A percentile compares a stretch with the other conserved stretches of the same genome.
These are phyloP conservation scores for Nasonia vitripennis DNA, from an alignment of 1,140 invertebrate genomes.

Conservation along the genomic window DNA sequence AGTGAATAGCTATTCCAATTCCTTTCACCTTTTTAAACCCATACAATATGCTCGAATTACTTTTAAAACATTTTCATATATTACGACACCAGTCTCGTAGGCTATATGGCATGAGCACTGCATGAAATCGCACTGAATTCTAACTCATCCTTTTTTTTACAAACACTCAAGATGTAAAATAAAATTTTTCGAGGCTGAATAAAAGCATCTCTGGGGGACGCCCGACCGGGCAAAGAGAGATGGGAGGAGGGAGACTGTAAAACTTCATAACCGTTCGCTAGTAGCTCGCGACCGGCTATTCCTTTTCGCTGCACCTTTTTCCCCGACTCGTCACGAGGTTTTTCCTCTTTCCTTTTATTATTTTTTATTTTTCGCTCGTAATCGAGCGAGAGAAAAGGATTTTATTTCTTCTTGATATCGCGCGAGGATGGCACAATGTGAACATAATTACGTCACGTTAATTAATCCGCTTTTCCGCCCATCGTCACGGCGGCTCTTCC, in stretches of 20 bases:
- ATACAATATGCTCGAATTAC: conserved; percentile 2
- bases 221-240: neutral
- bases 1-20: neutral
- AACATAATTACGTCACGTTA: conserved; percentile 64
- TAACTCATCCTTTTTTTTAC: neutral
- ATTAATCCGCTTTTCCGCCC: conserved; percentile 58
- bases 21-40: neutral
- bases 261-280: conserved; percentile 43
- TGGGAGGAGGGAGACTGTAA: neutral
- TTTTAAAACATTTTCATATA: conserved; percentile 15
- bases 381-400: neutral
- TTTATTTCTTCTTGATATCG: conserved; percentile 48
- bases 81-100: neutral
- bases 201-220: conserved; percentile 12
- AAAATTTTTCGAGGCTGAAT: conserved; percentile 17
- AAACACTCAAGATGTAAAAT: conserved; percentile 14
- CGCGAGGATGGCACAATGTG: conserved; percentile 50
- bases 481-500: conserved; percentile 19
- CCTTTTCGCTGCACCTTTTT: neutral
- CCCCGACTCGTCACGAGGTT: neutral
- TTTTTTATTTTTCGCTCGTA: neutral
- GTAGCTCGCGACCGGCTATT: neutral
- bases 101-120: neutral
- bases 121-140: conserved; percentile 10
- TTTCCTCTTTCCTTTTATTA: neutral